phyloP scores from a whole-genome alignment of 2,888 invertebrate species.

The Microplitis manilae region DNA sequence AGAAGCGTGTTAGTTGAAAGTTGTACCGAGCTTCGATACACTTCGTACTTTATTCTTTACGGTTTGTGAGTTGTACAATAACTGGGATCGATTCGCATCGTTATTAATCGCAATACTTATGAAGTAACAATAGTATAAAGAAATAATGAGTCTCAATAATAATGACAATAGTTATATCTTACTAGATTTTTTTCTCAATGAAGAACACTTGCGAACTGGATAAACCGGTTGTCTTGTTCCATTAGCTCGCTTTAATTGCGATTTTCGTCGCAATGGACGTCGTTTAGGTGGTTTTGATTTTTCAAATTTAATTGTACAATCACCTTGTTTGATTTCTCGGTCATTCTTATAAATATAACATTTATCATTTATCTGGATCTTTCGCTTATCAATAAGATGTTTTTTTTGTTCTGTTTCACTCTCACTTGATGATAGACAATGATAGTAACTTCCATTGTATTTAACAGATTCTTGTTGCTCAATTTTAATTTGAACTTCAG shows the following conservation, averaged over 20 bases:
- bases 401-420: slow-evolving; percentile 55
- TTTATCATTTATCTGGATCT: slow-evolving; percentile 10
- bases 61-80: slow-evolving; percentile 31
- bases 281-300: slow-evolving; percentile 55
- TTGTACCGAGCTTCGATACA: slow-evolving; percentile 29
- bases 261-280: slow-evolving; percentile 65
- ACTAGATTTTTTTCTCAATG: slow-evolving; percentile 68
- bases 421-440: slow-evolving; percentile 63
- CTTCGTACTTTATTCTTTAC: slow-evolving; percentile 24
- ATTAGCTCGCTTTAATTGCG: slow-evolving; percentile 61
- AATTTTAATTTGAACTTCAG: not conserved
- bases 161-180: slow-evolving; percentile 53
- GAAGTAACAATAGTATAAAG: not conserved
- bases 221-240: slow-evolving; percentile 66
- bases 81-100: slow-evolving; percentile 34
- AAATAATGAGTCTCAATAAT: not conserved
- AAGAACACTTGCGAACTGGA: slow-evolving; percentile 67
- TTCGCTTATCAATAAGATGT: slow-evolving; percentile 24
- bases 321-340: not conserved
- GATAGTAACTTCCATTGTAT: slow-evolving; percentile 46
- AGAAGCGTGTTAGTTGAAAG: slow-evolving; percentile 19
- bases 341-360: not conserved
- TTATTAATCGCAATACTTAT: slow-evolving; percentile 17
- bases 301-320: slow-evolving; percentile 40
- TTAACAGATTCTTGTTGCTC: slow-evolving; percentile 6